A percentile compares a stretch with the other conserved stretches of the same genome.
These are phyloP conservation scores for Apeltes quadracus DNA, from an alignment of 2,113 vertebrate species.

Conservation along the genomic window DNA sequence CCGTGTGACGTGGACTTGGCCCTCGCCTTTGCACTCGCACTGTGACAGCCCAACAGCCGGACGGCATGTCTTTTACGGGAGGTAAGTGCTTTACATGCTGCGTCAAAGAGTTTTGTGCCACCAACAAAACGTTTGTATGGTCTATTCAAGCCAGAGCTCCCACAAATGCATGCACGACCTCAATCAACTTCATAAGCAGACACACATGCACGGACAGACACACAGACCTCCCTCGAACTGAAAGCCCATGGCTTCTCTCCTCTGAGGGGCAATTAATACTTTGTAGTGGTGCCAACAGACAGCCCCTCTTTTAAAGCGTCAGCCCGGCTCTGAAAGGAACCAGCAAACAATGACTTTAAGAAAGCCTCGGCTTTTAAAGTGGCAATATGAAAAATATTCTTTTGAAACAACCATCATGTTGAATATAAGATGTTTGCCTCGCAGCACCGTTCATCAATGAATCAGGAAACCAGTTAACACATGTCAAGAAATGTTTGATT, in stretches of 20 bases:
- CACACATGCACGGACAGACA: slow-evolving; percentile 21
- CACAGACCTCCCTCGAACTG: slow-evolving; percentile 25
- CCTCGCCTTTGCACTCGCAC: neutral
- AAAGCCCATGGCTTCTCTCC: slow-evolving; percentile 53
- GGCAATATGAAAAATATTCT: slow-evolving; percentile 11
- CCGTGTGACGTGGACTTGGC: neutral
- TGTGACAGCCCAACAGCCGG: slow-evolving; percentile 39
- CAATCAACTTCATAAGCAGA: slow-evolving; percentile 38
- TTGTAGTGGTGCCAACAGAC: slow-evolving; percentile 68
- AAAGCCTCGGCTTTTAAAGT: slow-evolving; percentile 36
- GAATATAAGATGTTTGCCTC: neutral
- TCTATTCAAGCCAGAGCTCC: slow-evolving; percentile 39
- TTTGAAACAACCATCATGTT: neutral
- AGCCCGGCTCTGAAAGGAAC: slow-evolving; percentile 47
- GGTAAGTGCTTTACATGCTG: slow-evolving; percentile 58
- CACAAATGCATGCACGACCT: slow-evolving; percentile 28
- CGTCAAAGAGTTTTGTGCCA: slow-evolving; percentile 44
- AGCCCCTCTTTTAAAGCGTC: slow-evolving; percentile 55
- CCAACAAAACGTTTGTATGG: slow-evolving; percentile 54
- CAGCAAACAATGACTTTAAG: slow-evolving; percentile 47
- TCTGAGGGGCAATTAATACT: slow-evolving; percentile 59
- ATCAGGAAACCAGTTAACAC: neutral
- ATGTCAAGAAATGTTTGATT: neutral
- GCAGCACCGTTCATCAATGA: neutral
- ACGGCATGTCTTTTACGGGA: slow-evolving; percentile 43